Evolutionary conservation across 2,888 invertebrate species (phyloP), one percentile per base, ranked within the genome.

Genomic region (Phlogophora meticulosa): DNA sequence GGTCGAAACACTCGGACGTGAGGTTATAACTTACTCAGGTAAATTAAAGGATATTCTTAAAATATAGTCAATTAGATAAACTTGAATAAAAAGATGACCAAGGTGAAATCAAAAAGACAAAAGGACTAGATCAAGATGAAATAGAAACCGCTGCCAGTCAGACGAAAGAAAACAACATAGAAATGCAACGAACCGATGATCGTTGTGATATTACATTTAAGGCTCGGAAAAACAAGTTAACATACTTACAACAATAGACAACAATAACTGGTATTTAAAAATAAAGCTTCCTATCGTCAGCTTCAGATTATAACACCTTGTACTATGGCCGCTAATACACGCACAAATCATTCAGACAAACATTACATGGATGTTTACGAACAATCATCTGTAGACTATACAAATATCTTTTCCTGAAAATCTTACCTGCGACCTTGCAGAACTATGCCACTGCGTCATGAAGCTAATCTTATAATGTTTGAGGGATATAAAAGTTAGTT

Each of bases 1-100:
- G 84, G 86, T 83, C 80, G 49, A 68, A 78, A 74, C 72, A 76
- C 66, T 76, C 62, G 65, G 76, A 81, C 60, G 67, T 73, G 79
- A 76, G 79, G 69, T 67, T 72, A 58, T 68, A 40, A 70, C 61
- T 60, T 62, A 66, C 46, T 56, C 56, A 64, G 40, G 57, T 59
- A 52, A 74, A 49, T 59, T 11, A 51, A 43, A 46, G 32, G 24
- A 36, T 49, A 15, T 9, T 11, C 17, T 80, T 78, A 77, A n/a
- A 34, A n/a, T 10, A 24, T 7, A 13, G n/a, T n/a, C 0, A 32
- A 42, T 28, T 43, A 32, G 46, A 28, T 28, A 36, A 13, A 10
- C 38, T n/a, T 20, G 5, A 34, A 34, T 7, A 15, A 38, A 43
- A 28, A 2, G 28, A 3, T 36, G 13, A 20, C 22, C 10, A 24